These are phyloP conservation scores for Gryllus bimaculatus DNA, from an alignment of 1,140 invertebrate genomes.

Conservation along the genomic window DNA sequence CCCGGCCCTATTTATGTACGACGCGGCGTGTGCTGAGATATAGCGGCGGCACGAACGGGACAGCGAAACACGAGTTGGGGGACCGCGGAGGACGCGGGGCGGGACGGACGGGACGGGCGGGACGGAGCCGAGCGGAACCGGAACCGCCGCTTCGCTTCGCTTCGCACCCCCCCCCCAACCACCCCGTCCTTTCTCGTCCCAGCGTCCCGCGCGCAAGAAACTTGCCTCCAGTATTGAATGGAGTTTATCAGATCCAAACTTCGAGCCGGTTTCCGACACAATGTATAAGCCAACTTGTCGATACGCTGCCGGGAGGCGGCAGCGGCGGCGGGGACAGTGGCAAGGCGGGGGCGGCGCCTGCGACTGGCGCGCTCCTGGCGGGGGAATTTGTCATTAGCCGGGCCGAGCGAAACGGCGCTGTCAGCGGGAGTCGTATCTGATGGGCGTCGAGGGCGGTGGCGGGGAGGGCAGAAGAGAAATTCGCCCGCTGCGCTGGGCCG, in stretches of 20 bases:
- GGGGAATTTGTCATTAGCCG: background rate
- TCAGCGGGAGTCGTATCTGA: background rate
- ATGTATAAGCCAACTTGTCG: constrained; percentile 4
- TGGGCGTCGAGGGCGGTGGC: too few relatives aligned
- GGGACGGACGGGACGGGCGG: background rate
- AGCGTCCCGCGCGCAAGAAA: background rate
- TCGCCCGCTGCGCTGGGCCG: background rate
- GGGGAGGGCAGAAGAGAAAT: background rate
- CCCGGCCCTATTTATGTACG: background rate
- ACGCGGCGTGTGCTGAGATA: background rate
- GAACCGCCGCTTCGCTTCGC: background rate
- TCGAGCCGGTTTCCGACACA: background rate
- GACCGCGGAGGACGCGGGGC: too few relatives aligned
- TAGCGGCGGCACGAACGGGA: too few relatives aligned
- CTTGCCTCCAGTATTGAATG: constrained; percentile 1
- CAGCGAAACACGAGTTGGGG: too few relatives aligned
- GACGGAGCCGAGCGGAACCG: background rate
- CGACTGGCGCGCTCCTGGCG: background rate
- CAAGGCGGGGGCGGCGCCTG: background rate
- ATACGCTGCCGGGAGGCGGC: background rate
- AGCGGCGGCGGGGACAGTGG: background rate
- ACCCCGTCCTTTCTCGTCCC: background rate
- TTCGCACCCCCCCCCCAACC: too few relatives aligned
- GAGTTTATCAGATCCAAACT: background rate
- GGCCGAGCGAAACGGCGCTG: background rate